Percentiles rank a stretch among this genome's conserved stretches.
These are phyloP conservation scores for Kryphioiulus occultus DNA, from an alignment of 2,888 invertebrate species.

Conservation along the genomic window DNA sequence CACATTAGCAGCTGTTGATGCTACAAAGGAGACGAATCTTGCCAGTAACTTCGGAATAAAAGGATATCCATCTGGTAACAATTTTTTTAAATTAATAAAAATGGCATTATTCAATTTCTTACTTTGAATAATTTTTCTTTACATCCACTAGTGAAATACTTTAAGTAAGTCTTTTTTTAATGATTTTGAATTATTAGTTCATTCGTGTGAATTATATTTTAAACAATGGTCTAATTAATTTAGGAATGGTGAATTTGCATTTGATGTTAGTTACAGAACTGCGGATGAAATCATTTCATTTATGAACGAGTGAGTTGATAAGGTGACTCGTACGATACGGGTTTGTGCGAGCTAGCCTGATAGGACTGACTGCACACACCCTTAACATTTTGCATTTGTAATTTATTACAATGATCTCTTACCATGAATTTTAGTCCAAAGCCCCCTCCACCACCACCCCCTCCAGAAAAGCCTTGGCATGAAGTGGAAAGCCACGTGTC, in stretches of 20 bases:
- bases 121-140: background rate
- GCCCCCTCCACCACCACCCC: constrained; percentile 77
- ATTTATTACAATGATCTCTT: constrained; percentile 38
- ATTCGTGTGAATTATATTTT: constrained; percentile 67
- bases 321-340: background rate
- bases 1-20: constrained; percentile 83
- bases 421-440: constrained; percentile 67
- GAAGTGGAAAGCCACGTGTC: constrained; percentile 78
- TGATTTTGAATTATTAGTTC: background rate
- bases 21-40: constrained; percentile 76
- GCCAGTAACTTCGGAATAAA: constrained; percentile 74
- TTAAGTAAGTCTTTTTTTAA: constrained; percentile 57
- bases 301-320: constrained; percentile 72
- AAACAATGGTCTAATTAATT: constrained; percentile 65
- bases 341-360: no score
- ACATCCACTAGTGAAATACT: constrained; percentile 58
- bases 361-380: no score
- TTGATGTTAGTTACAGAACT: constrained; percentile 80
- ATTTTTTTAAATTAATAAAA: background rate
- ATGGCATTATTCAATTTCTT: background rate
- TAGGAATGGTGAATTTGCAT: constrained; percentile 77
- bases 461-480: constrained; percentile 80
- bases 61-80: constrained; percentile 74
- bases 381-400: background rate
- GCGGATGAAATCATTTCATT: constrained; percentile 80